A percentile compares a stretch with the other conserved stretches of the same genome.
Evolutionary conservation across 2,113 vertebrate genomes (phyloP).

Genomic region (Ciconia stormi): DNA sequence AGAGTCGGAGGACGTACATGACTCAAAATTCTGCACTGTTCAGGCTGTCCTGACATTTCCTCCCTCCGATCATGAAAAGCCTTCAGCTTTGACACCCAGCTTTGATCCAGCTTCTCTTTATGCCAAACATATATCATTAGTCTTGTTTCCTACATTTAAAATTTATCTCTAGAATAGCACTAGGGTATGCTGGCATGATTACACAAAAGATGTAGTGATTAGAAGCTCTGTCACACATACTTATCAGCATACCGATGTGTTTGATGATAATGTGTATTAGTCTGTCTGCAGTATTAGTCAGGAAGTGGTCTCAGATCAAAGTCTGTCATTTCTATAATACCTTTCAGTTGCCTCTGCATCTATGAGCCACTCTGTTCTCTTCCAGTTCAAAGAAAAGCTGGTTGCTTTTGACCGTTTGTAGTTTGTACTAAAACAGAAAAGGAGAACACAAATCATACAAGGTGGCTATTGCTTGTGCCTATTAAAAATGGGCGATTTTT

Average conservation of each 20-base stretch:
- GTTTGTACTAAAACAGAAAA: neutral
- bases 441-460: neutral
- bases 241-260: neutral
- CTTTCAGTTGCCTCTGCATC: neutral
- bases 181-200: neutral
- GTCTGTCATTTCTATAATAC: neutral
- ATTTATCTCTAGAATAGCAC: neutral
- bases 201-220: neutral
- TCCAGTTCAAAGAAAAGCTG: neutral
- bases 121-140: neutral
- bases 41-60: neutral
- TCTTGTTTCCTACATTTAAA: neutral
- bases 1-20: neutral
- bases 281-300: neutral
- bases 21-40: neutral
- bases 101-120: conserved; percentile 5
- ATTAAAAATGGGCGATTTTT: neutral
- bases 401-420: neutral
- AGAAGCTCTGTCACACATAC: neutral
- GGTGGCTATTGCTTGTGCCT: neutral
- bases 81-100: neutral
- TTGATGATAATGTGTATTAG: neutral
- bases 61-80: neutral
- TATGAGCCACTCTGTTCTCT: neutral
- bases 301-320: conserved; percentile 21